These are phyloP conservation scores for Dynastes grantii DNA, from an alignment of 2,888 invertebrate genomes.

Conservation along the genomic window DNA sequence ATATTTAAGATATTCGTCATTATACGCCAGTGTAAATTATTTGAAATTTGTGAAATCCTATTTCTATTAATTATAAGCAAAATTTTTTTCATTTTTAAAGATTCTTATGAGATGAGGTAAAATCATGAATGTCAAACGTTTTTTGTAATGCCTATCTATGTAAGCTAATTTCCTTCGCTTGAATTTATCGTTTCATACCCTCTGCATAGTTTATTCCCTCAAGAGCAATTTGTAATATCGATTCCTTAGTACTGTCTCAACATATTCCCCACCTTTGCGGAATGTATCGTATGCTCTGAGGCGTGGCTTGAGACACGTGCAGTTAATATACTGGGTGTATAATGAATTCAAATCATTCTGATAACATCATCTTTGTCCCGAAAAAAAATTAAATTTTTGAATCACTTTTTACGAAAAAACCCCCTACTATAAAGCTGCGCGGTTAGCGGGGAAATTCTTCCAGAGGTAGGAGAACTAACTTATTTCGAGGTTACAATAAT, in stretches of 20 bases:
- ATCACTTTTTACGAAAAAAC: no score
- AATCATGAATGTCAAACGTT: no score
- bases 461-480: no score
- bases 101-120: not conserved
- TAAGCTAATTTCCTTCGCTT: not conserved
- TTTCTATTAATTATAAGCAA: not conserved
- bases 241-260: constrained; percentile 51
- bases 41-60: not conserved
- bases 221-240: constrained; percentile 49
- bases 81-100: constrained; percentile 24
- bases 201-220: not conserved
- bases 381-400: no score
- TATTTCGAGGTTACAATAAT: no score
- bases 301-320: constrained; percentile 52
- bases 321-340: constrained; percentile 22
- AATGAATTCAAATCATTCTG: not conserved
- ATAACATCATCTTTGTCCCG: not conserved
- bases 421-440: no score
- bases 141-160: not conserved
- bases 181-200: not conserved
- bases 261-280: constrained; percentile 50
- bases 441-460: no score
- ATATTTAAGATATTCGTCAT: constrained; percentile 27
- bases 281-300: constrained; percentile 50
- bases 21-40: constrained; percentile 10